Conservation (phyloP, 2,888 invertebrate genomes). For the Tetrapedia diversipes region DNA sequence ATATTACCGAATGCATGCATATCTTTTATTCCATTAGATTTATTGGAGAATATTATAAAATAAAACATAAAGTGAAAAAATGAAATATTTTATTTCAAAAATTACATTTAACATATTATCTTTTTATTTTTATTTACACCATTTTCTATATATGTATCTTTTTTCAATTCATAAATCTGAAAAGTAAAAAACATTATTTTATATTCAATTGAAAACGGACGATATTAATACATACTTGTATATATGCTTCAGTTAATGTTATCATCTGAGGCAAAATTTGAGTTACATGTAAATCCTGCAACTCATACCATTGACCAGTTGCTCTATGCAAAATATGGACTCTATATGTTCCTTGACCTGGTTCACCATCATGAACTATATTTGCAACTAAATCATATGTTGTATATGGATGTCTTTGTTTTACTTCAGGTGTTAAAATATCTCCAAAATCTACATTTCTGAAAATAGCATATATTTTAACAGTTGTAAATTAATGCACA, state of each 20-base stretch:
- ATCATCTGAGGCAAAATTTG: slow-evolving; percentile 99
- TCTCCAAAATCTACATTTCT: slow-evolving; percentile 99
- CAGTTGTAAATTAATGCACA: slow-evolving; percentile 1
- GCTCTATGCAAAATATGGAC: slow-evolving; percentile 96
- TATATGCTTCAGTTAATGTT: slow-evolving; percentile 98
- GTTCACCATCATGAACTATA: slow-evolving; percentile 99
- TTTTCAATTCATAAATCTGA: slow-evolving; percentile 80
- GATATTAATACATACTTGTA: slow-evolving; percentile 87
- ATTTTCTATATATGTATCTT: slow-evolving; percentile 67
- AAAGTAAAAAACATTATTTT: slow-evolving; percentile 50
- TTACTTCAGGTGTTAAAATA: slow-evolving; percentile 93
- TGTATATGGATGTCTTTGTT: slow-evolving; percentile 90
- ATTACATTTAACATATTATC: slow-evolving; percentile 42
- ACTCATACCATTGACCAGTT: slow-evolving; percentile 90
- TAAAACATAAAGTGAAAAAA: slow-evolving; percentile 45
- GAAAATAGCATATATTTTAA: slow-evolving; percentile 72
- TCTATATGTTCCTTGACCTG: slow-evolving; percentile 96
- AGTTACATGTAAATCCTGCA: slow-evolving; percentile 98
- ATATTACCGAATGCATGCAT: too few relatives aligned
- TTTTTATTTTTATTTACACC: slow-evolving; percentile 62
- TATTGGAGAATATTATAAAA: neutral
- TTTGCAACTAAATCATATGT: slow-evolving; percentile 99
- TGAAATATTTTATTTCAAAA: slow-evolving; percentile 58
- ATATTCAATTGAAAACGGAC: too few relatives aligned
- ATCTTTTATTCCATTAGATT: neutral